phyloP scores from a whole-genome alignment of 2,888 invertebrate genomes.

The Nephrotoma appendiculata region DNA sequence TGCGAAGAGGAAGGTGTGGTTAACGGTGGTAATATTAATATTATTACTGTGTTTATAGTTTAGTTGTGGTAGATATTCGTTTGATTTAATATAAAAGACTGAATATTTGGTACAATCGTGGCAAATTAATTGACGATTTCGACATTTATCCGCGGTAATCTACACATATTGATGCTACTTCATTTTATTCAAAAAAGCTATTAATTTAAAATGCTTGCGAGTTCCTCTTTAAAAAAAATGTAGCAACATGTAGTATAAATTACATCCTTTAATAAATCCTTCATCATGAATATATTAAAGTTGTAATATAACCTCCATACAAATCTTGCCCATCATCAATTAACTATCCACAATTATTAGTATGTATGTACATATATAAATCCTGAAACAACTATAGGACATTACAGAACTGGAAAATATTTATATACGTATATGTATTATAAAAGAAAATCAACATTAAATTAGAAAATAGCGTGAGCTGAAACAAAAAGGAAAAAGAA shows the following conservation, averaged over 20 bases:
- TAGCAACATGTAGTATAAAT: neutral
- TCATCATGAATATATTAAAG: neutral
- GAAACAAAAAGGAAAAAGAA: neutral
- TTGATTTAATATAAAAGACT: neutral
- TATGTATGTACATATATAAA: neutral
- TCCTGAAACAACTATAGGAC: neutral
- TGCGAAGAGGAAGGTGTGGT: neutral
- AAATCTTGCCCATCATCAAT: neutral
- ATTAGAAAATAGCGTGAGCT: constrained; percentile 3
- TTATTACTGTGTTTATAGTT: neutral
- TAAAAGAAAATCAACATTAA: constrained; percentile 3
- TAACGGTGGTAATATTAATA: neutral
- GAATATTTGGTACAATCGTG: neutral
- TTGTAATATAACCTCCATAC: neutral
- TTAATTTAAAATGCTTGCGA: neutral
- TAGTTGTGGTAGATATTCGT: neutral
- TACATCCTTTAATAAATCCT: neutral
- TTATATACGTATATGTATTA: neutral
- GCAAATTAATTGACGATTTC: neutral
- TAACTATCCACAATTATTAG: neutral
- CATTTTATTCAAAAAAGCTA: neutral
- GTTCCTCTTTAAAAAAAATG: neutral
- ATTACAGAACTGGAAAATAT: neutral
- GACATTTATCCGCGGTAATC: neutral
- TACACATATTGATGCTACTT: neutral